Conservation (phyloP, 2,797 vertebrate genomes). For the Chromobotia macracanthus region DNA sequence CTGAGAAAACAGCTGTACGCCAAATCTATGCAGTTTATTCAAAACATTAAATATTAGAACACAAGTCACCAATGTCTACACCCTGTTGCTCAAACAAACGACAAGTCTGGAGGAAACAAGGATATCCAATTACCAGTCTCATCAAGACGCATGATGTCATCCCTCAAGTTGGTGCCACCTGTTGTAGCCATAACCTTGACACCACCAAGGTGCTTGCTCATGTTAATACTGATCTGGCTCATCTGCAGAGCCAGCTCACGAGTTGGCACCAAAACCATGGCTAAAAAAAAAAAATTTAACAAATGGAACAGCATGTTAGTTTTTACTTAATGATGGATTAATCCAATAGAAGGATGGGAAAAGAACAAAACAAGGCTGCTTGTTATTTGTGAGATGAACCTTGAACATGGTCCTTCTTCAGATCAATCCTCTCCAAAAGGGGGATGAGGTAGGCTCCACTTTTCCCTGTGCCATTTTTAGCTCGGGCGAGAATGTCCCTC, state of each 20-base stretch:
- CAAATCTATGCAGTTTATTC: too few relatives aligned
- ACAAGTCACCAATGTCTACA: too few relatives aligned
- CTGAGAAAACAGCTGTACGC: too few relatives aligned
- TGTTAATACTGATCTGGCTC: slow-evolving; percentile 79
- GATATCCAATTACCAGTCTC: slow-evolving; percentile 69
- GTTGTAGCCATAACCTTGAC: slow-evolving; percentile 80
- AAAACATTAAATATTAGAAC: too few relatives aligned
- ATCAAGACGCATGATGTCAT: slow-evolving; percentile 80
- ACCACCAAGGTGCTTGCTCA: slow-evolving; percentile 77
- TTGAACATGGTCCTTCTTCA: slow-evolving; percentile 79
- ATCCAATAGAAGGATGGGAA: too few relatives aligned
- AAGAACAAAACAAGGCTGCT: background rate
- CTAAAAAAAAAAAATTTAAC: slow-evolving; percentile 60
- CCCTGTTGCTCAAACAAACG: background rate
- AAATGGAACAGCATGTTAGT: background rate
- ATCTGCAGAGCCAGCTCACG: slow-evolving; percentile 78
- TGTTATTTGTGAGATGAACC: slow-evolving; percentile 62
- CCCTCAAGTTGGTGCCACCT: slow-evolving; percentile 77
- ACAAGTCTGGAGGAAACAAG: background rate
- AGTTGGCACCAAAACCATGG: slow-evolving; percentile 78
- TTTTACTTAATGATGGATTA: background rate
- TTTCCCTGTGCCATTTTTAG: slow-evolving; percentile 82
- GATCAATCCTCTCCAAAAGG: slow-evolving; percentile 78
- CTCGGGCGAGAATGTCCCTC: slow-evolving; percentile 79
- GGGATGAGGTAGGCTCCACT: slow-evolving; percentile 84